These are phyloP conservation scores for Brachionus manjavacas DNA, from an alignment of 1,140 invertebrate species.

Conservation along the genomic window DNA sequence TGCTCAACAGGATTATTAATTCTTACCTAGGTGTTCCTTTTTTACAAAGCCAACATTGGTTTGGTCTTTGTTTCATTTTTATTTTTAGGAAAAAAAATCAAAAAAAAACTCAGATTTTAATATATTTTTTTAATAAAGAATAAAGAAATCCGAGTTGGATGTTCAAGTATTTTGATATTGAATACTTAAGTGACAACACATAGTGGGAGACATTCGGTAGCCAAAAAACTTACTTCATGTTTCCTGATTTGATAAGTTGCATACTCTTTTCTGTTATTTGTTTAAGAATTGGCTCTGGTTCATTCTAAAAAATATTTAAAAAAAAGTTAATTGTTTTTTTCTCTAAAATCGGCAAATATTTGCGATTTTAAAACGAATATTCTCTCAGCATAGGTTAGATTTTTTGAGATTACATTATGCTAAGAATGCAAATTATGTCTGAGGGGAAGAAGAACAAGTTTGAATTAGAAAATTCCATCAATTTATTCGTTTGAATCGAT, in stretches of 20 bases:
- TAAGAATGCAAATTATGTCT: conserved; percentile 23
- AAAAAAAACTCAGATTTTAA: neutral
- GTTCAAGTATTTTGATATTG: neutral
- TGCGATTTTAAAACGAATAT: neutral
- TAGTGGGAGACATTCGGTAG: neutral
- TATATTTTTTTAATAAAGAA: neutral
- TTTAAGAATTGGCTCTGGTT: conserved; percentile 37
- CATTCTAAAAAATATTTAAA: neutral
- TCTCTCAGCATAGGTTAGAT: neutral
- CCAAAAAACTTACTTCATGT: conserved; percentile 28
- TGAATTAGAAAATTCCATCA: neutral
- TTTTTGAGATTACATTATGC: conserved; percentile 22
- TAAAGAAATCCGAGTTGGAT: neutral
- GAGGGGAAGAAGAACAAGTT: conserved; percentile 15
- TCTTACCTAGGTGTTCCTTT: neutral
- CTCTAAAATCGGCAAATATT: neutral
- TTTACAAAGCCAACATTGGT: neutral
- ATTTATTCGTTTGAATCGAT: neutral
- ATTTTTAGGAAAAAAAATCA: no score
- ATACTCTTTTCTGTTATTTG: conserved; percentile 41
- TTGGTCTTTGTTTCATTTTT: neutral
- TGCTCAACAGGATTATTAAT: neutral
- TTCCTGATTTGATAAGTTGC: conserved; percentile 42
- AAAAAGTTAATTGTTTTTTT: conserved; percentile 10
- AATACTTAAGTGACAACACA: neutral